Base-by-base conservation (phyloP, 2,797 vertebrate species). In the Serranus cabrilla region DNA sequence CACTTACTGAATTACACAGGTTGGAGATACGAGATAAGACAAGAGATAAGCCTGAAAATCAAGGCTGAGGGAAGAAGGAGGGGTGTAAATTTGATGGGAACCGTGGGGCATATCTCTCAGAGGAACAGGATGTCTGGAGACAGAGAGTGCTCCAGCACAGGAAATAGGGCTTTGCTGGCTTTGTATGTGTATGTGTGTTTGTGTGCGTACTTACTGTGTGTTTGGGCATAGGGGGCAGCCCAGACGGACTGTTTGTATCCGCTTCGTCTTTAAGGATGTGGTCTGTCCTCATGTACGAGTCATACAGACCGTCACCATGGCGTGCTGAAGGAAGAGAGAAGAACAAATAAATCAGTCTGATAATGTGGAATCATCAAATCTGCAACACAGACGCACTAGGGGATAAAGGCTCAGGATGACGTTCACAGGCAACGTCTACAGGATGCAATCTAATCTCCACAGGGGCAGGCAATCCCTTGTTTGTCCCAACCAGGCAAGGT, bases 271-370 rank as follows among this genome's bases (percentile, higher is more conserved):
- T 97, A 73, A 95, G 95, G 61, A 96, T 95, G 84, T 98, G 97
- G 94, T 99, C 98, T 47, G 97, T 96, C 89, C 98, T 97, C 97
- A 98, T 98, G 84, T 98, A 99, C 37, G 98, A 97, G 91, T 99
- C 98, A 64, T 97, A 99, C 0, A 99, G 94, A 82, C 96, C 96
- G 82, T 99, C 97, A 13, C 93, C 97, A 72, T 98, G 96, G 82
- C 97, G 97, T 81, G 89, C 96, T 96, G 92, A 47, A 82, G 93
- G 68, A 67, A 81, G 31, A 74, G 63, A 69, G 13, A 25, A 0
- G n/a, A 62, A 81, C 12, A 79, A 71, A 75, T 43, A 47, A 49
- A 77, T 65, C 42, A 69, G 60, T 5, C 31, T 50, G 51, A 73
- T 39, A 2, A 67, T 7, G 14, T 31, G 21, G 47, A 39, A 50